Evolutionary conservation across 2,888 invertebrate species (phyloP), one percentile per base, ranked within the genome.

Genomic region (Leistus spinibarbis): DNA sequence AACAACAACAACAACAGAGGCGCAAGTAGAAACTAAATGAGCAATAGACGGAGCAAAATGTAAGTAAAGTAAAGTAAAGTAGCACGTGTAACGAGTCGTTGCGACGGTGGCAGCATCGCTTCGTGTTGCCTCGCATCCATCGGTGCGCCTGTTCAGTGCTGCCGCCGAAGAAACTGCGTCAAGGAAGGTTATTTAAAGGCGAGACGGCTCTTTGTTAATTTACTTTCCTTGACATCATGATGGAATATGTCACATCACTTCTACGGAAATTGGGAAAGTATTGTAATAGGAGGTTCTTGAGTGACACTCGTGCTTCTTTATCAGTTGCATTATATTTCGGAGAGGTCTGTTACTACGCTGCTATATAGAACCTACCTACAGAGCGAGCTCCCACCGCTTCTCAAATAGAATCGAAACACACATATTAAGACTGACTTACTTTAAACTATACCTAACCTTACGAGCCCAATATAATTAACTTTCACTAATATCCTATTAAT

Each of bases 201-300:
- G 80, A 81, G 80, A 79, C 82, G 83, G 79, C 85, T 82, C 84
- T 85, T 84, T 85, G 85, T 85, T 85, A 85, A 85, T 85, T 85
- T 85, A 84, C 85, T 74, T 74, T 74, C 74, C 20, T 66, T 74
- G 74, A 74, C 74, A 74, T 63, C 68, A 68, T 74, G 74, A 74
- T 74, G 74, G 74, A 74, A 74, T 74, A 68, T 74, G 74, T 74
- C 74, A 74, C 74, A 74, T 74, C 74, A 74, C 68, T 74, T 74
- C 74, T 74, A 62, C 74, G 74, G 74, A 74, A 74, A 74, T 74
- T 74, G 74, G 65, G 74, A 74, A 74, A 74, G 74, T 74, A 74
- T 74, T 74, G 68, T 85, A 84, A 84, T 83, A 83, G 83, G 81
- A 82, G 82, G 80, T 80, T 80, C 80, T 40, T 85, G 85, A 85